A percentile compares a stretch with the other conserved stretches of the same genome.
These are phyloP conservation scores for Ceratina australensis DNA, from an alignment of 1,140 invertebrate species.

Conservation along the genomic window DNA sequence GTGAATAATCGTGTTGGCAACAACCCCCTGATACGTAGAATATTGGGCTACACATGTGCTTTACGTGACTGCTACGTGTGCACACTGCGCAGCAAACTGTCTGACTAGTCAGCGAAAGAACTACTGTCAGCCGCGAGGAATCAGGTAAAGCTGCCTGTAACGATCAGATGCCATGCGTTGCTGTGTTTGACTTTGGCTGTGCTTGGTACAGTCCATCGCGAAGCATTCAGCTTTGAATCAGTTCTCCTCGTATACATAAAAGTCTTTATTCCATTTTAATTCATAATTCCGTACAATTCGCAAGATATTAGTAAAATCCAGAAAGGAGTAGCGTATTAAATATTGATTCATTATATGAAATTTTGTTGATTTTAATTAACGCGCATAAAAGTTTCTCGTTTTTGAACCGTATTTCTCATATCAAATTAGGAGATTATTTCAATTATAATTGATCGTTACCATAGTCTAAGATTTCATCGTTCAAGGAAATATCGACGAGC, in stretches of 20 bases:
- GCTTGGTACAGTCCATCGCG: background rate
- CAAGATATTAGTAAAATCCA: no score
- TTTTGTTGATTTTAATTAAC: no score
- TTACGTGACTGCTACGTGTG: no score
- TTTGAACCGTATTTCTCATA: no score
- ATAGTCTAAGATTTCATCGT: background rate
- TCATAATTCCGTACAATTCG: background rate
- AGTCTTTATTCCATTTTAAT: background rate
- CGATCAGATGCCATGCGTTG: background rate
- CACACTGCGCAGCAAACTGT: background rate
- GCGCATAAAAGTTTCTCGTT: no score
- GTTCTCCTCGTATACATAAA: no score
- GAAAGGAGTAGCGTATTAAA: no score
- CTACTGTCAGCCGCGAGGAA: background rate
- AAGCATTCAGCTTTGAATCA: no score
- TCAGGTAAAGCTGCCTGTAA: no score
- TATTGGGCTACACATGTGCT: constrained; percentile 2
- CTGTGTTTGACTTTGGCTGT: background rate
- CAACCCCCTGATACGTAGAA: constrained; percentile 14
- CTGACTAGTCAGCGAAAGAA: background rate
- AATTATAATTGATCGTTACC: background rate
- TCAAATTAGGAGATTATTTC: no score
- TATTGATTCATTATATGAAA: no score
- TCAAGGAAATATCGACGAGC: background rate
- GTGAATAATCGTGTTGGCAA: constrained; percentile 24